phyloP scores from a whole-genome alignment of 2,113 vertebrate genomes.

The Passer montanus region DNA sequence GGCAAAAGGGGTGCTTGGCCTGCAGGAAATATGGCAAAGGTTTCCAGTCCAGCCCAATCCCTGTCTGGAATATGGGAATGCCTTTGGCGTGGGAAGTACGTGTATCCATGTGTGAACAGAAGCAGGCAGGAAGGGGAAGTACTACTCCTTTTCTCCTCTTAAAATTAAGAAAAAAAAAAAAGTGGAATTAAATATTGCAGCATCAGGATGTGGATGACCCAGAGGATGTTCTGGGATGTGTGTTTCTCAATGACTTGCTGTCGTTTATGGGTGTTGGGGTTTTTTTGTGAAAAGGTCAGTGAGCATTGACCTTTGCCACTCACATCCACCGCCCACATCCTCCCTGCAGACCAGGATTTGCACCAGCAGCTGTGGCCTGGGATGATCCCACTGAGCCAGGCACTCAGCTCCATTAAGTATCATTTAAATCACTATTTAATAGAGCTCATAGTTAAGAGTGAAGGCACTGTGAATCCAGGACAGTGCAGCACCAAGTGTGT shows the following conservation, averaged over 20 bases:
- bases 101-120: background rate
- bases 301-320: background rate
- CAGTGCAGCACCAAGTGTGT: background rate
- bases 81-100: slow-evolving; percentile 11
- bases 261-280: accelerated
- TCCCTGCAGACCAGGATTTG: background rate
- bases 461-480: too few species aligned
- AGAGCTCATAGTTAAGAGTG: background rate
- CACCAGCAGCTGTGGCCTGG: background rate
- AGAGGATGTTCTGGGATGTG: background rate
- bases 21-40: slow-evolving; percentile 41
- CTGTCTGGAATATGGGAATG: background rate
- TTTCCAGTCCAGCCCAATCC: slow-evolving; percentile 40
- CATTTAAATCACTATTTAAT: background rate
- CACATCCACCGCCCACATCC: background rate
- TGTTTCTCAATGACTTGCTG: background rate
- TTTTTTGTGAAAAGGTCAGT: background rate
- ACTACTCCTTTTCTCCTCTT: slow-evolving; percentile 26
- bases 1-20: background rate
- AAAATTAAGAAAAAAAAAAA: background rate
- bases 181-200: background rate
- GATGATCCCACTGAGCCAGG: background rate
- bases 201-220: background rate
- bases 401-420: background rate
- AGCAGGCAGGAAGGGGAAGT: background rate